Evolutionary conservation across 2,797 vertebrate species (phyloP).

Genomic region (Neostethus bicornis): DNA sequence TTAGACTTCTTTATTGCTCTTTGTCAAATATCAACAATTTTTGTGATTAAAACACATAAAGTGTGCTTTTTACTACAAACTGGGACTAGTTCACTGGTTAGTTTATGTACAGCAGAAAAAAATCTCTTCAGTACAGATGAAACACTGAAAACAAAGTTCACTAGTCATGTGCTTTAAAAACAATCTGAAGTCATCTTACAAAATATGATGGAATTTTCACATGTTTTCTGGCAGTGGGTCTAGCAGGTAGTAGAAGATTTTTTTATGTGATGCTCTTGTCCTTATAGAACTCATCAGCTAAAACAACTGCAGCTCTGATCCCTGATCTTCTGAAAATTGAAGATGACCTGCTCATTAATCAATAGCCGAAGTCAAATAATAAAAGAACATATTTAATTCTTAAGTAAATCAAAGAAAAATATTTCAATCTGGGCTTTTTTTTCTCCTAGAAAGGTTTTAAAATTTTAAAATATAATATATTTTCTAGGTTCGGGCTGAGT

Average conservation of each 20-base stretch:
- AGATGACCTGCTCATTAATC: neutral
- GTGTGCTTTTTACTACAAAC: neutral
- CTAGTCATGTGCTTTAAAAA: neutral
- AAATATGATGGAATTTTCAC: neutral
- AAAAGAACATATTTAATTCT: neutral
- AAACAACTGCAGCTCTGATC: slow-evolving; percentile 8
- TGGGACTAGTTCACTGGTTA: slow-evolving; percentile 1
- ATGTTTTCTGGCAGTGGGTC: slow-evolving; percentile 34
- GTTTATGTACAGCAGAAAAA: neutral
- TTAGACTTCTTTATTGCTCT: slow-evolving; percentile 50
- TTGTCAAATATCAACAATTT: slow-evolving; percentile 21
- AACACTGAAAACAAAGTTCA: slow-evolving; percentile 4
- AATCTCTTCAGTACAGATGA: slow-evolving; percentile 5
- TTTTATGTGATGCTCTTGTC: neutral
- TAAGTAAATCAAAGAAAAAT: neutral
- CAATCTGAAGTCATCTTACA: neutral
- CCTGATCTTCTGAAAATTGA: neutral
- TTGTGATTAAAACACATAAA: slow-evolving; percentile 33
- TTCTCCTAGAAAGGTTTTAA: neutral
- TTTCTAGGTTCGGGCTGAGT: too few relatives aligned
- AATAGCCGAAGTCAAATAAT: neutral
- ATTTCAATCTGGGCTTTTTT: neutral
- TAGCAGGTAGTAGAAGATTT: slow-evolving; percentile 27
- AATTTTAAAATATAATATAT: too few relatives aligned
- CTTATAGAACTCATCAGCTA: neutral